Evolutionary conservation across 2,113 vertebrate genomes (phyloP).

Genomic region (Pandion haliaetus): DNA sequence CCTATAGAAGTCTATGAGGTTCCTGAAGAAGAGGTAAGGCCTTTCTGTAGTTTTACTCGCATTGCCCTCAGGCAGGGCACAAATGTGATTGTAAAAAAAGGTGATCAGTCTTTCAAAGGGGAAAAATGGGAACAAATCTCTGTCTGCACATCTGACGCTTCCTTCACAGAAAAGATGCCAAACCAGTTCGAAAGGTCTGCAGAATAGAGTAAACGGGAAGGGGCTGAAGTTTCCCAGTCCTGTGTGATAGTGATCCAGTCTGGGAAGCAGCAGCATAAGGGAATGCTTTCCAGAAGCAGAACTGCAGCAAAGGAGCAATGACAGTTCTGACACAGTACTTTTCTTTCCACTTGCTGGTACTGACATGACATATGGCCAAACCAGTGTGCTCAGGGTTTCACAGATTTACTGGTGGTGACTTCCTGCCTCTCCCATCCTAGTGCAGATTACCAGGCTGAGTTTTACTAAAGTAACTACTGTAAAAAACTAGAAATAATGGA

Average conservation of each 20-base stretch:
- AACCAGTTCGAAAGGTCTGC: not conserved
- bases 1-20: constrained; percentile 78
- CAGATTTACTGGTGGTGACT: not conserved
- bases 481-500: not conserved
- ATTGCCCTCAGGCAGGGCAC: not conserved
- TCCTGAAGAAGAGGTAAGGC: constrained; percentile 79
- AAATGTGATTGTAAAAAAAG: not conserved
- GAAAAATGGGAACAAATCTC: not conserved
- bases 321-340: not conserved
- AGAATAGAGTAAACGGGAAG: not conserved
- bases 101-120: not conserved
- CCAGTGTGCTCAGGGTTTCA: not conserved
- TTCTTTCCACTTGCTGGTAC: not conserved
- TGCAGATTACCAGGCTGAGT: not conserved
- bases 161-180: not conserved
- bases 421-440: not conserved
- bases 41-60: not conserved
- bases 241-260: not conserved
- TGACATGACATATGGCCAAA: not conserved
- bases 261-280: not conserved
- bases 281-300: not conserved
- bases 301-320: not conserved
- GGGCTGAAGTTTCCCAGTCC: not conserved
- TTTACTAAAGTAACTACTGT: not conserved
- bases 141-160: not conserved